Base-by-base conservation (phyloP, 2,888 invertebrate species). In the Timema cristinae region DNA sequence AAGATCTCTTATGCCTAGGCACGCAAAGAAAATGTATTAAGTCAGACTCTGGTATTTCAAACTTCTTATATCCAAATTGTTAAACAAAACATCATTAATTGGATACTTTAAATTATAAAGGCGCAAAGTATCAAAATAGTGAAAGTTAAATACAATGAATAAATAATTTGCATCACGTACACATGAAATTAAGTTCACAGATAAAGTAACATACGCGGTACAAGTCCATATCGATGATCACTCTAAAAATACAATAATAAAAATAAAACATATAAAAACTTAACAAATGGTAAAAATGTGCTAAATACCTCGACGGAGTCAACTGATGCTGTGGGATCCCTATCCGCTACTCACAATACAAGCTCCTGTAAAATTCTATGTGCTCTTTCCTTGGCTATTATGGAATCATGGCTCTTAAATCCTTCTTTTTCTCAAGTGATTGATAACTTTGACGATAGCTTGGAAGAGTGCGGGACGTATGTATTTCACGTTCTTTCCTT, bases 361-460 rank as follows among this genome's bases (percentile, higher is more conserved):
- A 32, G 11, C 32, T 63, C 7, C 10, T 63, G 63, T 32, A 63
- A 13, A 63, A 32, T 47, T 10, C 47, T 32, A 13, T 16, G 32
- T 63, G 16, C 47, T 63, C 63, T 63, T 63, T 48, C 9, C 48
- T 63, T 63, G 13, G 10, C 13, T 47, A 63, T 0, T 47, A 63
- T 63, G 63, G 63, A 47, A 63, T 63, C 63, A 63, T 47, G 63
- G 63, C 63, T 63, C 13, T 63, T 13, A 32, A 63, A 63, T 63
- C 63, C 32, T 63, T 63, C 10, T 63, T 63, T 7, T 63, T 63
- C 47, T 63, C 10, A 32, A 47, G 63, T 47, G 48, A 63, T 5
- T 13, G 5, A 48, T 7, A 11, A 1, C 10, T 63, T 8, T 63
- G 4, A 9, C 16, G 47, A 63, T 13, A 16, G 9, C 63, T 63